phyloP scores from a whole-genome alignment of 2,113 vertebrate genomes.

The Pelmatolapia mariae region DNA sequence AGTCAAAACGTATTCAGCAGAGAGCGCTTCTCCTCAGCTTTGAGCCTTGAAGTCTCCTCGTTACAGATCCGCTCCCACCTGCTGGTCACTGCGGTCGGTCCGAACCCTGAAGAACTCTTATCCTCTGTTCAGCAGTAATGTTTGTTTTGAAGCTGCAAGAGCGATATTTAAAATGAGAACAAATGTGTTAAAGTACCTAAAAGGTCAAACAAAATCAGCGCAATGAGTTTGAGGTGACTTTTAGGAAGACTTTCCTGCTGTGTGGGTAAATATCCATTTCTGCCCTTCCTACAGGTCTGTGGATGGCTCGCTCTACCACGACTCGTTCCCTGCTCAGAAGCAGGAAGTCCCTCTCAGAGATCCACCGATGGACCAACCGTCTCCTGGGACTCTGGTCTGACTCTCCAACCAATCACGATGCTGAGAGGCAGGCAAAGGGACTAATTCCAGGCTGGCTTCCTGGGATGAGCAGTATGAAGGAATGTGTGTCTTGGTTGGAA shows the following conservation, averaged over 20 bases:
- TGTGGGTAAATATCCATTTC: not conserved
- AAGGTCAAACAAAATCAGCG: not conserved
- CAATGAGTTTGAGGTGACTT: fast-evolving
- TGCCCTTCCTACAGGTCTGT: slow-evolving; percentile 61
- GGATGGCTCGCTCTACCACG: slow-evolving; percentile 70
- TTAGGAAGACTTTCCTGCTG: not conserved
- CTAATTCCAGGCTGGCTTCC: not conserved
- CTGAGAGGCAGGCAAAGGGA: not conserved
- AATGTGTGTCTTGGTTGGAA: not conserved
- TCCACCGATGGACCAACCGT: slow-evolving; percentile 63
- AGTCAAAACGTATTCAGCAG: not conserved
- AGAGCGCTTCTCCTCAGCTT: not conserved
- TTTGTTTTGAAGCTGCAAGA: not conserved
- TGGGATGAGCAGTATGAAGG: not conserved
- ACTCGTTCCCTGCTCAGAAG: slow-evolving; percentile 68
- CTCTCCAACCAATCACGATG: slow-evolving; percentile 5
- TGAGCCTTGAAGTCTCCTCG: not conserved
- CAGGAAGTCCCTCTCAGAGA: slow-evolving; percentile 73
- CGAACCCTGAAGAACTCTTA: not conserved
- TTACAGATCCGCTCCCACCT: not conserved
- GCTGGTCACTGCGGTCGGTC: not conserved
- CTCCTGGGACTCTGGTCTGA: slow-evolving; percentile 82
- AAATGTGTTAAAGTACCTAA: fast-evolving
- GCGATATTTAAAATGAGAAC: not conserved
- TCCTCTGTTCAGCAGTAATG: not conserved